Base-by-base conservation (phyloP, 1,140 invertebrate genomes). In the Drosophila kurseongensis region DNA sequence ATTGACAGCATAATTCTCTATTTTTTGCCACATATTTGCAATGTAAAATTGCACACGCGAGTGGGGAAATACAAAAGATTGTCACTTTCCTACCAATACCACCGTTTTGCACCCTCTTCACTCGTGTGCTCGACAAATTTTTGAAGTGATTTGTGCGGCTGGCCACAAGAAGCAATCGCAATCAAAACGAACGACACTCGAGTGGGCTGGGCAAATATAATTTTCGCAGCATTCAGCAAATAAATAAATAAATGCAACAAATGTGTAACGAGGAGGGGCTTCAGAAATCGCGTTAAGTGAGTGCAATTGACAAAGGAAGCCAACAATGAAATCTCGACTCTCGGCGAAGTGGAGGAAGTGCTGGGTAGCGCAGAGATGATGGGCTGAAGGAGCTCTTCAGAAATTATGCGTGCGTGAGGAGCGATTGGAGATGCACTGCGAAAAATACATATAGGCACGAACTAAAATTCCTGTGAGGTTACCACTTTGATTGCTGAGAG, bases 241-340 rank as follows among this genome's bases (percentile, higher is more conserved):
- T 83, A 83, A 86, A 83, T 79, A 80, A 86, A 86, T 75, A 83
- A 86, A 79, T 73, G 73, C 77, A 84, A 76, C 51, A 73, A 82
- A 75, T 56, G 68, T 79, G 57, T 16, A n/a, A 32, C 14, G 35
- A 23, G 16, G 44, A 27, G 38, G 35, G 45, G 38, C 44, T 38
- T 29, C 38, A 66, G 60, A 59, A 83, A 75, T 60, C 74, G 62
- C 83, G 83, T 41, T 86, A 86, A 86, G 75, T 86, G 60, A 86
- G 83, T 79, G 83, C 83, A 86, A 86, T 86, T 86, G 83, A 82
- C 82, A 82, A 90, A 90, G 88, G 86, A 90, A 90, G 71, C 59
- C 58, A 75, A 66, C 73, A 90, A 88, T 90, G 76, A 82, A 50
- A 48, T 47, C 65, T 36, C n/a, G 16, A 27, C 63, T 35, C 63